Base-by-base conservation (phyloP, 2,797 vertebrate genomes). In the Anguilla obscura region DNA sequence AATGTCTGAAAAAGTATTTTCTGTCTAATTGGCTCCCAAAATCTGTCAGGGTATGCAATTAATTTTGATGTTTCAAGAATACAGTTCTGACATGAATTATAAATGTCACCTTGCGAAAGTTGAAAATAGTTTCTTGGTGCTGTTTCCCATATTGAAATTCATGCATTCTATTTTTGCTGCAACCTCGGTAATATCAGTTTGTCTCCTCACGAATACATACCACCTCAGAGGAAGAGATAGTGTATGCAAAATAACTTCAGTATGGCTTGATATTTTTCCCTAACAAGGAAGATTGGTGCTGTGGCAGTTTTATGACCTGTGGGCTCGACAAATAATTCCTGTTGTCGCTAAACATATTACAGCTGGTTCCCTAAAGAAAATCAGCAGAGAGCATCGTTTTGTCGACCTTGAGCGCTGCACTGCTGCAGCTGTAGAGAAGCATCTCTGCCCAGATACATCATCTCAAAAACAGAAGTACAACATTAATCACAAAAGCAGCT, bases 261-360 rank as follows among this genome's bases (percentile, higher is more conserved):
- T 21, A 69, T 74, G 76, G 79, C 83, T 87, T 87, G 86, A 86
- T 48, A 85, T 88, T 52, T 89, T 79, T 48, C 45, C 66, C 88
- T 87, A 89, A 86, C 86, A 88, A 88, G 84, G 10, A 0, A 1
- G 40, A 16, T 45, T 58, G n/a, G 12, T 63, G 83, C 63, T 71
- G 74, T 14, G 3, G 33, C 82, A 87, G 85, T 85, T 89, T 89
- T 87, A 87, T 87, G 88, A 87, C 83, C 86, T 30, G 50, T 80
- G 66, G 84, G 88, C n/a, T 60, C 86, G 84, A 83, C 82, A 50
- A 58, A 87, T 33, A 54, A 89, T 88, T 89, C 87, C 45, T 88
- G 63, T 85, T 85, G 89, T 87, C 33, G 24, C 85, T 88, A 84
- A 89, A 85, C 85, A 86, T 12, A 86, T 90, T 89, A 91, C 52